Evolutionary conservation across 2,888 invertebrate genomes (phyloP), one percentile per base, ranked within the genome.

Genomic region (Diachrysia chrysitis): DNA sequence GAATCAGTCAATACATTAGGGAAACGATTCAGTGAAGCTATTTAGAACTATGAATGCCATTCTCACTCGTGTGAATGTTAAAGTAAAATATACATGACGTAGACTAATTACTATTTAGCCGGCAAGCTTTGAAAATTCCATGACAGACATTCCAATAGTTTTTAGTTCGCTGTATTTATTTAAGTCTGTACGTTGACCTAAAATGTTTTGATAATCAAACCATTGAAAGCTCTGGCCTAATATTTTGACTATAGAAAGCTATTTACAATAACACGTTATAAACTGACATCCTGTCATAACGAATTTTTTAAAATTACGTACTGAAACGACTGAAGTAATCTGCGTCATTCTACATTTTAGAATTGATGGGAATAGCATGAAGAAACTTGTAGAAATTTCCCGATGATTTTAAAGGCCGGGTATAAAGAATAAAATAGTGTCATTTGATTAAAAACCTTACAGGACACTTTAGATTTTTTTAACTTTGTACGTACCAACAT

Each of bases 51-150:
- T n/a, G 42, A 6, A 42, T 42, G n/a, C 42, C 42, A 42, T 42
- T 42, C 42, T n/a, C 42, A 42, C 42, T 42, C 42, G 42, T 42
- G 42, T n/a, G 16, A 42, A 42, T 42, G 42, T 42, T 42, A 42
- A n/a, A 42, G n/a, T 14, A 42, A 32, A 42, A 42, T n/a, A 16
- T 42, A 42, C n/a, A n/a, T 42, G 42, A 42, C 42, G n/a, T 42
- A n/a, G 42, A 42, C 42, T 42, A 42, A 42, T 42, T n/a, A n/a
- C 42, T 42, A 42, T 42, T 42, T n/a, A n/a, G 42, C 6, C 42
- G n/a, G 42, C n/a, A 16, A 42, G n/a, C 42, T n/a, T 14, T 42
- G 32, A 32, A 32, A 32, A 32, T 32, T 32, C 32, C 29, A 29
- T 5, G 6, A 32, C 7, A 7, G 6, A 10, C 10, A 32, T 32